These are phyloP conservation scores for Orgyia antiqua DNA, from an alignment of 2,888 invertebrate species.

Conservation along the genomic window DNA sequence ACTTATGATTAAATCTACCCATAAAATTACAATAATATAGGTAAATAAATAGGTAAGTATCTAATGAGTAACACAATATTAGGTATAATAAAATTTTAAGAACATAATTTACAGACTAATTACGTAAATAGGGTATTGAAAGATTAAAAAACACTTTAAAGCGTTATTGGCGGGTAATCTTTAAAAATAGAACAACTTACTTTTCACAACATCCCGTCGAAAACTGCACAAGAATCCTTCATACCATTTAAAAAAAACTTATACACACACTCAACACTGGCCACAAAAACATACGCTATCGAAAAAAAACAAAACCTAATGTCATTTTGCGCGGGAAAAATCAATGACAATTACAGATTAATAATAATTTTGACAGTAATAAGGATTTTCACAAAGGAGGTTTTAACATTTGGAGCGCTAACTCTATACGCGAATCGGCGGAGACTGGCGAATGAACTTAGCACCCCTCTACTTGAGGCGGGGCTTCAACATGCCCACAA, in stretches of 20 bases:
- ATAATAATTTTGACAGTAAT: slow-evolving; percentile 23
- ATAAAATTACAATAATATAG: too few species aligned
- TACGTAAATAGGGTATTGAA: too few species aligned
- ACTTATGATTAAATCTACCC: too few species aligned
- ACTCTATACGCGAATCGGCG: slow-evolving; percentile 56
- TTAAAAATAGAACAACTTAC: slow-evolving; percentile 13
- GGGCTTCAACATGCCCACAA: slow-evolving; percentile 35
- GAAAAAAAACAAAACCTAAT: slow-evolving; percentile 11
- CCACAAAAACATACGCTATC: slow-evolving; percentile 22
- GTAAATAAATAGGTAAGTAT: too few species aligned
- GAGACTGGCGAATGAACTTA: slow-evolving; percentile 57
- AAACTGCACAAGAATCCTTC: slow-evolving; percentile 23
- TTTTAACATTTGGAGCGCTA: slow-evolving; percentile 35
- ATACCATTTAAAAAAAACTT: slow-evolving; percentile 8
- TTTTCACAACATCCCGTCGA: slow-evolving; percentile 20
- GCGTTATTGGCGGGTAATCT: too few species aligned
- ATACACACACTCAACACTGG: slow-evolving; percentile 23
- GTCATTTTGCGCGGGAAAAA: slow-evolving; percentile 24
- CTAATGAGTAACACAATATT: too few species aligned
- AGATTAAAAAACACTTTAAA: too few species aligned
- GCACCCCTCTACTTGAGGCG: slow-evolving; percentile 49
- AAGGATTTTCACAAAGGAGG: slow-evolving; percentile 27
- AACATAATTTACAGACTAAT: too few species aligned
- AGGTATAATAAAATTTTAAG: too few species aligned
- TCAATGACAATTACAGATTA: slow-evolving; percentile 13